Base-by-base conservation (phyloP, 2,113 vertebrate species). In the Arenaria interpres region DNA sequence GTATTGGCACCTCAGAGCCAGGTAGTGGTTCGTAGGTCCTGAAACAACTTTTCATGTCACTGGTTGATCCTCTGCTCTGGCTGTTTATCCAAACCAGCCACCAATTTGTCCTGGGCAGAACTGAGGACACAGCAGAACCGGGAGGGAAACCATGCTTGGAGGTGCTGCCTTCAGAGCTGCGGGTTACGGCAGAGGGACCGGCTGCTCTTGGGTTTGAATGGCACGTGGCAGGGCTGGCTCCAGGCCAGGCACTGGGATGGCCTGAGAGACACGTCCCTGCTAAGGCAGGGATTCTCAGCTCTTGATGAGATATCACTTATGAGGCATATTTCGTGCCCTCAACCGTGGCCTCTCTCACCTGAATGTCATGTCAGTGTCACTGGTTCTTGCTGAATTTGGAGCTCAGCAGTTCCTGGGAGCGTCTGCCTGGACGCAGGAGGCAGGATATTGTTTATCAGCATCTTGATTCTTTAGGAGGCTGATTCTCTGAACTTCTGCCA, bases 321-420 rank as follows among this genome's bases (percentile, higher is more conserved):
- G 90, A 94, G 88, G 90, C 86, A 80, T 77, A 94, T 84, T 96
- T 92, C 54, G 9, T 86, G 76, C 83, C 83, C 90, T 86, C 67
- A 27, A 1, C 0, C 0, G 43, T 83, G 85, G 62, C 82, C 71
- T 88, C 63, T 88, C 45, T 88, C 82, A 84, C 85, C 88, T 80
- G 48, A 90, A 85, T 86, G 67, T 92, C 94, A 86, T 37, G 68
- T 90, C 82, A 88, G 88, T 77, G 94, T 86, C 88, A 71, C 53
- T 0, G 0, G 72, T 85, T 92, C 94, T 74, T 59, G 72, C 85
- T 88, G 83, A 93, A 73, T 97, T 88, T 79, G 95, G 85, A 95
- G 88, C 71, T 96, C 94, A 91, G 94, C 94, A 93, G 62, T 91
- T 97, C 66, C 74, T 85, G 95, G 74, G 68, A 97, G 87, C 89